Conservation (phyloP, 1,140 invertebrate species). For the Macrotrachela quadricornifera region DNA sequence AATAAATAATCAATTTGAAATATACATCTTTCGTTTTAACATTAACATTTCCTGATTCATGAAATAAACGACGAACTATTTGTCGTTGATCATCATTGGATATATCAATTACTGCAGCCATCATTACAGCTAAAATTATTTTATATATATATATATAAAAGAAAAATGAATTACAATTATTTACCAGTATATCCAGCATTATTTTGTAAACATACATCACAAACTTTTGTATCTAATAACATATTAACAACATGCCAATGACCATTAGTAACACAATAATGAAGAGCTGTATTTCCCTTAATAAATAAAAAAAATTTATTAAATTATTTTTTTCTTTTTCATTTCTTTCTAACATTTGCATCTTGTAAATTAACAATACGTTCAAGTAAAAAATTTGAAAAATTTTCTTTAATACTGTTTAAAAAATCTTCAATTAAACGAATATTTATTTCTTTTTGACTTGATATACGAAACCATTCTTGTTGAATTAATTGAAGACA, state of each 20-base stretch:
- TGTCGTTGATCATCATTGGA: constrained; percentile 4
- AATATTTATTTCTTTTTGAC: constrained; percentile 45
- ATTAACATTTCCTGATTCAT: constrained; percentile 6
- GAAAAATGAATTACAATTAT: too few species aligned
- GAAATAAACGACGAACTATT: constrained; percentile 2
- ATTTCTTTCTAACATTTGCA: constrained; percentile 41
- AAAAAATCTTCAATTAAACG: constrained; percentile 60
- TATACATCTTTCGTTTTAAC: neutral
- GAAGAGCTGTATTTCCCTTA: constrained; percentile 73
- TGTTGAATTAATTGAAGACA: constrained; percentile 44
- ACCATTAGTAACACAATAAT: constrained; percentile 77
- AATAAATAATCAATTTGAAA: too few species aligned
- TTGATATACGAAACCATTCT: constrained; percentile 65
- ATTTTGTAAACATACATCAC: constrained; percentile 64
- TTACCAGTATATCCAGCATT: constrained; percentile 58
- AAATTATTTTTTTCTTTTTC: neutral
- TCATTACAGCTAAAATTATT: neutral
- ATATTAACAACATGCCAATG: constrained; percentile 78
- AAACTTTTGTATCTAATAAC: constrained; percentile 69
- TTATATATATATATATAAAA: too few species aligned
- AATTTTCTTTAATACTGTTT: constrained; percentile 51
- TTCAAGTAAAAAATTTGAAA: constrained; percentile 47
- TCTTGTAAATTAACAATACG: constrained; percentile 64
- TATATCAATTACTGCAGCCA: constrained; percentile 5
- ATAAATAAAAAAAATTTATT: neutral